Percentiles rank a stretch among this genome's conserved stretches.
phyloP scores from a whole-genome alignment of 1,140 invertebrate genomes.

The Apis laboriosa region DNA sequence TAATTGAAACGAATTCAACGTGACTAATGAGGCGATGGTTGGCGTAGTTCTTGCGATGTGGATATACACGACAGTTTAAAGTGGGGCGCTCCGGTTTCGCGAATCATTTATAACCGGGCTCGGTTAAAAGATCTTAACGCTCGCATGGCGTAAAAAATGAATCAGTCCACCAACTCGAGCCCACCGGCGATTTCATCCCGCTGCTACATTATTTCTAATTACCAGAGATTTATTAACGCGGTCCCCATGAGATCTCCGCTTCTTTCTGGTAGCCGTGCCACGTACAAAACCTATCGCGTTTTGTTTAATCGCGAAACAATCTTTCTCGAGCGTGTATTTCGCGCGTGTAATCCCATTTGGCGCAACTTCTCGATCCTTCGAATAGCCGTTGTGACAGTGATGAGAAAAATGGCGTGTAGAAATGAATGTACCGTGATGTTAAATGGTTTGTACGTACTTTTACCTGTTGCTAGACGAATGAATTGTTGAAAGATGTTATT shows the following conservation, averaged over 20 bases:
- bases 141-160: conserved; percentile 66
- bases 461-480: not conserved
- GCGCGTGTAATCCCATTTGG: conserved; percentile 42
- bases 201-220: conserved; percentile 68
- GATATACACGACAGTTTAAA: conserved; percentile 50
- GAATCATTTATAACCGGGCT: conserved; percentile 63
- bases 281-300: conserved; percentile 17
- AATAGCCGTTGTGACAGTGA: no score
- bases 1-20: conserved; percentile 61
- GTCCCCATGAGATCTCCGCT: conserved; percentile 45
- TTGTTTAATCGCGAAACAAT: conserved; percentile 8
- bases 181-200: conserved; percentile 59
- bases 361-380: not conserved
- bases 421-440: no score
- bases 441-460: not conserved
- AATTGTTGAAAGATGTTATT: not conserved
- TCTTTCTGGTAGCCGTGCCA: not conserved
- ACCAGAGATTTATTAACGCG: conserved; percentile 68
- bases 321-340: conserved; percentile 20
- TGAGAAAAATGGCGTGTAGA: not conserved
- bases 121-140: conserved; percentile 68
- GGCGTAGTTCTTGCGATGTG: conserved; percentile 32
- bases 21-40: conserved; percentile 60
- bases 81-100: conserved; percentile 59
- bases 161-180: conserved; percentile 53